A percentile compares a stretch with the other conserved stretches of the same genome.
phyloP scores from a whole-genome alignment of 2,797 vertebrate genomes.

The Poeciliopsis presidionis region DNA sequence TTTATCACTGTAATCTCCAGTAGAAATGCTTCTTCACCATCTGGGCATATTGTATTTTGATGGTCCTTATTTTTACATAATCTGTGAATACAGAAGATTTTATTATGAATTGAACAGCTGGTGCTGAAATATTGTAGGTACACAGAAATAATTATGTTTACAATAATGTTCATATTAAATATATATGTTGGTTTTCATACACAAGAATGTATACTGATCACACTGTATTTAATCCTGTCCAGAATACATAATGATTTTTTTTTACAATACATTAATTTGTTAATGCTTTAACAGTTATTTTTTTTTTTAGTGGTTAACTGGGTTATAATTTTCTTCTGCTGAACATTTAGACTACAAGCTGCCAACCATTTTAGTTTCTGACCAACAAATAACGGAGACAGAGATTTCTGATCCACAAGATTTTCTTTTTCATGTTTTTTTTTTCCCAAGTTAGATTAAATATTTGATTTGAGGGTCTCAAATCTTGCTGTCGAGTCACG shows the following conservation, averaged over 20 bases:
- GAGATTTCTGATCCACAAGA: neutral
- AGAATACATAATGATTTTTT: slow-evolving; percentile 67
- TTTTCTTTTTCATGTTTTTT: neutral
- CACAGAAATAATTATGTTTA: slow-evolving; percentile 70
- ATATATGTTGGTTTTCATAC: slow-evolving; percentile 70
- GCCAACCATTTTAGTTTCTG: neutral
- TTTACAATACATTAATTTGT: slow-evolving; percentile 55
- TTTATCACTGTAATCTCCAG: slow-evolving; percentile 40
- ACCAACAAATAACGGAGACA: neutral
- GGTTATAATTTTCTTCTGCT: slow-evolving; percentile 23
- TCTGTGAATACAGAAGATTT: slow-evolving; percentile 68
- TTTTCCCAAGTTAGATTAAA: neutral
- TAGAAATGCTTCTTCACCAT: slow-evolving; percentile 21
- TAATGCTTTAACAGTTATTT: slow-evolving; percentile 34
- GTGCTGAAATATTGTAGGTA: slow-evolving; percentile 73
- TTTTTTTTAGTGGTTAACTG: slow-evolving; percentile 23
- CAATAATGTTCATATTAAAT: slow-evolving; percentile 63
- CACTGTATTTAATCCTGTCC: slow-evolving; percentile 85
- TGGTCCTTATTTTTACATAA: slow-evolving; percentile 34
- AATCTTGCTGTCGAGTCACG: slow-evolving; percentile 34
- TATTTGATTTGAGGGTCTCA: neutral
- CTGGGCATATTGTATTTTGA: slow-evolving; percentile 25
- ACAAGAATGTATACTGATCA: slow-evolving; percentile 81
- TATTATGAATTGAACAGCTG: slow-evolving; percentile 74
- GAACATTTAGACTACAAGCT: slow-evolving; percentile 22